Evolutionary conservation across 2,797 vertebrate genomes (phyloP), one percentile per base, ranked within the genome.

Genomic region (Glossophaga mutica): DNA sequence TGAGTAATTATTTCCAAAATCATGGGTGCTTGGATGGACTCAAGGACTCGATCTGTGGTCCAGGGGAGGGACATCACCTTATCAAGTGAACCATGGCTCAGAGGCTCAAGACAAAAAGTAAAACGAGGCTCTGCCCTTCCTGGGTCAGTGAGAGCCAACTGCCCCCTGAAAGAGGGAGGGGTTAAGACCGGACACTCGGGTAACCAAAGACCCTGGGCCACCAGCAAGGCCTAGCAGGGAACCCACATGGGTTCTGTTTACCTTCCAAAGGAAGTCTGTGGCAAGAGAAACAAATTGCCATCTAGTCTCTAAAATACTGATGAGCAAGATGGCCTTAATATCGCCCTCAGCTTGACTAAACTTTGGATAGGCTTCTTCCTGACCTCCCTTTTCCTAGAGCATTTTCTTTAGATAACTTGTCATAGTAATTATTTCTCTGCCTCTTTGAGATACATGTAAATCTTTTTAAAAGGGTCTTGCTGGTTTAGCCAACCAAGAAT

Each of bases 401-500:
- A 76, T 68, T 95, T 86, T 70, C 93, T 46, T 65, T 90, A 78
- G 34, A 90, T 57, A 82, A 84, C 32, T 46, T 82, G 68, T 70
- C 18, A 65, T 73, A 32, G 1, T 34, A 52, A 26, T 84, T 65
- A 26, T 39, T 87, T 46, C 57, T 83, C 81, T 71, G 37, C 6
- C 10, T 52, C 6, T 87, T 87, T 76, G 37, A 50, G 4, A 81
- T 59, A 71, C 29, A 55, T 5, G 9, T 91, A 73, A 50, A 87
- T 92, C 29, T 86, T 59, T 92, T 48, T 5, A 7, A 48, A 91
- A 57, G 22, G 76, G 55, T 62, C 57, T 86, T 84, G 71, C 21
- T 46, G 79, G 39, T 87, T 94, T 92, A 59, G 81, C n/a, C 76
- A 44, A 3, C 21, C 24, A 59, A 37, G 21, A 89, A 78, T 78